Conservation (phyloP, 2,113 vertebrate species). For the Nothocercus julius region DNA sequence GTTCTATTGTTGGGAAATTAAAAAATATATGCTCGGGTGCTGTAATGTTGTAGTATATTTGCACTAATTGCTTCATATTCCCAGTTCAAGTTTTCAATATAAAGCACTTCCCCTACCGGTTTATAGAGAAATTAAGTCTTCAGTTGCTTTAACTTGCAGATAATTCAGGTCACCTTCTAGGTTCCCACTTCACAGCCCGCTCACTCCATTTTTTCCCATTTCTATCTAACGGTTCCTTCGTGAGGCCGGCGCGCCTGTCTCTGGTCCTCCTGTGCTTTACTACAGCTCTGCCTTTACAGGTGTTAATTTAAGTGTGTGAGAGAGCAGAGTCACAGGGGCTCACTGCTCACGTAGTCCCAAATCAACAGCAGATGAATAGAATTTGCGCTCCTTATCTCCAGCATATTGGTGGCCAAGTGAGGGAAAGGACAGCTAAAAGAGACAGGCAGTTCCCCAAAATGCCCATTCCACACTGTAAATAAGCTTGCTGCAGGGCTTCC, state of each 20-base stretch:
- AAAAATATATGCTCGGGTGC: conserved; percentile 9
- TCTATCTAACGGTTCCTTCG: conserved; percentile 40
- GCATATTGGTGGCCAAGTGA: conserved; percentile 31
- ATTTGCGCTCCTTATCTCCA: conserved; percentile 25
- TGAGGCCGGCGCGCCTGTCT: not conserved
- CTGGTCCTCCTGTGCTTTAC: not conserved
- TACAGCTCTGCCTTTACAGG: conserved; percentile 20
- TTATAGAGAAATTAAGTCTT: not conserved
- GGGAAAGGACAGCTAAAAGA: not conserved
- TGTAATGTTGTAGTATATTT: conserved; percentile 47
- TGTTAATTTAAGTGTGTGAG: not conserved
- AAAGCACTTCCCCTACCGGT: not conserved
- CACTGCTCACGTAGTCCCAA: conserved; percentile 46
- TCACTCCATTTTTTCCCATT: not conserved
- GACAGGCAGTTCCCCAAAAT: not conserved
- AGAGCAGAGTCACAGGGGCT: not conserved
- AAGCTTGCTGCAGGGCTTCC: conserved; percentile 24
- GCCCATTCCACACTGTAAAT: conserved; percentile 6
- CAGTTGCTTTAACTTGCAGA: not conserved
- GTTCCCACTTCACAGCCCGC: not conserved
- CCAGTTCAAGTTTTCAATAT: not conserved
- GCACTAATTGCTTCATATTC: conserved; percentile 62
- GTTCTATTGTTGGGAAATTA: conserved; percentile 69
- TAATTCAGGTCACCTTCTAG: conserved; percentile 10
- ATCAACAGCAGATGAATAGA: conserved; percentile 34